Evolutionary conservation across 2,113 vertebrate species (phyloP).

Genomic region (Alaudala cheleensis): DNA sequence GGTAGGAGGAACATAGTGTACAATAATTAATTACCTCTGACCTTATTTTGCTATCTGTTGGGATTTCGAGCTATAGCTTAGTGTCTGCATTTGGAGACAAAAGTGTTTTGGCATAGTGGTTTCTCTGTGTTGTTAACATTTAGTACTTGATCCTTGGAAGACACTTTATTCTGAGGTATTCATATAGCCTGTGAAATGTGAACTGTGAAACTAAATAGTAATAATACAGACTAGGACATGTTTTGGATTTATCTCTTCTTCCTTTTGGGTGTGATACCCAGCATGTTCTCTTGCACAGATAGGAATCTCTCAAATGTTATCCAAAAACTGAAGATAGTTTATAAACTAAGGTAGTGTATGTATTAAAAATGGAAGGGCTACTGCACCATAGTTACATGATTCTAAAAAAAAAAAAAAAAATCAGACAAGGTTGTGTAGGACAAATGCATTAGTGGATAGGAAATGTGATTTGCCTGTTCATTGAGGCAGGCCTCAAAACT

Average conservation of each 20-base stretch:
- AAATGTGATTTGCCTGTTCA: background rate
- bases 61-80: background rate
- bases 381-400: background rate
- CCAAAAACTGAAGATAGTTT: background rate
- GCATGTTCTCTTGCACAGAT: background rate
- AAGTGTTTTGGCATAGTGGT: background rate
- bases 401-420: background rate
- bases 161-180: background rate
- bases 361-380: background rate
- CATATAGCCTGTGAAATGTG: background rate
- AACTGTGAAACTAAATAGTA: background rate
- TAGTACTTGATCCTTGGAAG: background rate
- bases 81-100: background rate
- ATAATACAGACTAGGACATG: background rate
- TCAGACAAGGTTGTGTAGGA: background rate
- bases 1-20: conserved; percentile 16
- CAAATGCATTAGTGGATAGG: background rate
- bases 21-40: conserved; percentile 48
- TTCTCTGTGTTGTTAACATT: background rate
- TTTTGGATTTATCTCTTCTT: background rate
- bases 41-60: conserved; percentile 30
- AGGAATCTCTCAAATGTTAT: background rate
- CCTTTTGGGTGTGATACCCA: background rate
- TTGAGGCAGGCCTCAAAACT: background rate
- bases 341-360: background rate